Conservation (phyloP, 1,140 invertebrate species). For the Drosophila equinoxialis region DNA sequence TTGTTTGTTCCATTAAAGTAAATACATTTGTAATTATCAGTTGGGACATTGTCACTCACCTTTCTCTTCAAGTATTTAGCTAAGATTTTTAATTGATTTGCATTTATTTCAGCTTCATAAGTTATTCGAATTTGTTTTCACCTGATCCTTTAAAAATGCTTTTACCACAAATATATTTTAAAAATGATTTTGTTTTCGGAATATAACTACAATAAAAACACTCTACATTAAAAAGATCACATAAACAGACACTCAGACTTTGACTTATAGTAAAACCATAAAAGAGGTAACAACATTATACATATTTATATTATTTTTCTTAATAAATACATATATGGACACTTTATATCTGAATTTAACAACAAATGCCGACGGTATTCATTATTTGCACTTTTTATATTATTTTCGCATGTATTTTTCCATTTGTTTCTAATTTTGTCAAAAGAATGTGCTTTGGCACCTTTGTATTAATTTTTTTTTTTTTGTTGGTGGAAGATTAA, state of each 20-base stretch:
- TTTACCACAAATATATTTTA: neutral
- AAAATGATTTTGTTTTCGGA: neutral
- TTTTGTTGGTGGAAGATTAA: constrained; percentile 3
- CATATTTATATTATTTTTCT: neutral
- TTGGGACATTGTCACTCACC: neutral
- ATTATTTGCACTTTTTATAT: constrained; percentile 17
- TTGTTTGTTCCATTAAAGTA: too few relatives aligned
- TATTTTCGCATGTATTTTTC: constrained; percentile 13
- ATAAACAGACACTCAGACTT: constrained; percentile 43
- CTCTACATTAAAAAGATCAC: constrained; percentile 28
- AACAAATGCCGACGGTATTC: constrained; percentile 52
- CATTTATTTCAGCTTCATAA: neutral
- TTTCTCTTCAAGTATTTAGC: neutral
- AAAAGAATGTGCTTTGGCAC: constrained; percentile 12
- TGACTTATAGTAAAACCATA: constrained; percentile 42
- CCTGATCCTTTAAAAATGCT: neutral
- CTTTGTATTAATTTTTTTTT: neutral
- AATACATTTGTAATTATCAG: neutral
- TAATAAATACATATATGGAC: constrained; percentile 7
- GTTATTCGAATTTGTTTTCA: neutral
- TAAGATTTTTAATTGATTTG: neutral
- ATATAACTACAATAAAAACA: constrained; percentile 25
- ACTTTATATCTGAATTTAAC: too few relatives aligned
- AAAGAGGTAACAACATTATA: constrained; percentile 29
- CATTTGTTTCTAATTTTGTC: constrained; percentile 1